Base-by-base conservation (phyloP, 1,140 invertebrate species). In the Nilaparvata lugens region DNA sequence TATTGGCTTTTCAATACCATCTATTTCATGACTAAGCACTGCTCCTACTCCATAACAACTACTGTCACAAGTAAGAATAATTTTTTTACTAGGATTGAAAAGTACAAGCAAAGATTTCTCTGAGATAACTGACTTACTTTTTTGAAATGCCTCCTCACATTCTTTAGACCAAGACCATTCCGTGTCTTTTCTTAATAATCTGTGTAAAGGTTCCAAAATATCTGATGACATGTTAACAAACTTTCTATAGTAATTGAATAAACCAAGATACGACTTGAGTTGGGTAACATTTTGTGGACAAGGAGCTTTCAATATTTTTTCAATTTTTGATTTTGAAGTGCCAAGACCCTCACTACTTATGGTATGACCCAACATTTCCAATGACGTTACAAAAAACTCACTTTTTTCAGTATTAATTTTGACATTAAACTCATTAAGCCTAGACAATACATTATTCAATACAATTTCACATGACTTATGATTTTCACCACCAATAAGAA, bases 1-100 rank as follows among this genome's bases (percentile, higher is more conserved):
- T 55, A 79, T 71, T 7, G 72, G 71, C 38, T 61, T 52, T 57
- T 74, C 71, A 7, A 51, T 57, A n/a, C n/a, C 69, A 60, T 72
- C 65, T 19, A 64, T 58, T 7, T 25, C 35, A 51, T 78, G 75
- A 40, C 57, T 48, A 9, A 79, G 58, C 4, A 78, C 71, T 23
- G 72, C 75, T 45, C 73, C 71, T n/a, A 76, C 31, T 0, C 73
- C 73, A 60, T 63, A 57, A 9, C 61, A 57, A 55, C 64, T 67
- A 21, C 62, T 68, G 60, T 71, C 71, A 28, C 45, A 61, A 7
- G 65, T 52, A 11, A 73, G 45, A 13, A 40, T 58, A 13, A 68
- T 13, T 59, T 62, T 62, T 38, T 62, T 19, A 9, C 60, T 31
- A 14, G 60, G 62, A 56, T 71, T 61, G 48, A 53, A 73, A 45